A percentile compares a stretch with the other conserved stretches of the same genome.
phyloP scores from a whole-genome alignment of 2,113 vertebrate species.

The Phalacrocorax pelagicus region DNA sequence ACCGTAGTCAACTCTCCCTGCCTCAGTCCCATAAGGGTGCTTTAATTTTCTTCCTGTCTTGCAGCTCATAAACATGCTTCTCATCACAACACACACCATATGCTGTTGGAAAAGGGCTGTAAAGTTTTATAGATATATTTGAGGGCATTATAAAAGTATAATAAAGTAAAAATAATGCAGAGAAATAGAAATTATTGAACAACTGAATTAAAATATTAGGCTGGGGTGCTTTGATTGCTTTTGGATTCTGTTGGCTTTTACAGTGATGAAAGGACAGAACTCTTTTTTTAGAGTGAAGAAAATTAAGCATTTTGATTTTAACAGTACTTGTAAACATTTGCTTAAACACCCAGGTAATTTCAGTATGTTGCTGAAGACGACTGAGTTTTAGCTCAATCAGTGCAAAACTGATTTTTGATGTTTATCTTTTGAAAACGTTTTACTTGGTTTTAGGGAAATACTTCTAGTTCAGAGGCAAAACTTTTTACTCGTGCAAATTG shows the following conservation, averaged over 20 bases:
- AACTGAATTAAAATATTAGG: constrained; percentile 69
- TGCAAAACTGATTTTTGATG: neutral
- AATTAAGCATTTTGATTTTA: neutral
- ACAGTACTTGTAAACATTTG: neutral
- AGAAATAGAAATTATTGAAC: constrained; percentile 68
- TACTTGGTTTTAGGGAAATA: neutral
- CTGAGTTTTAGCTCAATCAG: neutral
- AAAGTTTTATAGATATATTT: constrained; percentile 75
- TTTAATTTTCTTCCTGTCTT: constrained; percentile 73
- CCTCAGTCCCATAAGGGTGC: constrained; percentile 54
- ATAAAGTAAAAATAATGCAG: constrained; percentile 72
- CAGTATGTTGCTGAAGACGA: neutral
- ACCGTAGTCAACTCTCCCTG: constrained; percentile 5
- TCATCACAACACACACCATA: constrained; percentile 70
- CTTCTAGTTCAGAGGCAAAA: neutral
- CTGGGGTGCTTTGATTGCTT: constrained; percentile 20
- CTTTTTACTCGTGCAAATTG: neutral
- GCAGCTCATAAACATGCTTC: constrained; percentile 71
- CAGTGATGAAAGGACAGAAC: constrained; percentile 5
- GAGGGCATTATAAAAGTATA: constrained; percentile 65
- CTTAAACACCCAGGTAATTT: neutral
- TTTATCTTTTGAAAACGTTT: neutral
- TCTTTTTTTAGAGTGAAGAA: constrained; percentile 13
- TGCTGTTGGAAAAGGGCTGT: constrained; percentile 68
- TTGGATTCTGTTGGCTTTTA: constrained; percentile 20